A percentile compares a stretch with the other conserved stretches of the same genome.
Evolutionary conservation across 2,797 vertebrate genomes (phyloP).

Genomic region (Megalops cyprinoides): DNA sequence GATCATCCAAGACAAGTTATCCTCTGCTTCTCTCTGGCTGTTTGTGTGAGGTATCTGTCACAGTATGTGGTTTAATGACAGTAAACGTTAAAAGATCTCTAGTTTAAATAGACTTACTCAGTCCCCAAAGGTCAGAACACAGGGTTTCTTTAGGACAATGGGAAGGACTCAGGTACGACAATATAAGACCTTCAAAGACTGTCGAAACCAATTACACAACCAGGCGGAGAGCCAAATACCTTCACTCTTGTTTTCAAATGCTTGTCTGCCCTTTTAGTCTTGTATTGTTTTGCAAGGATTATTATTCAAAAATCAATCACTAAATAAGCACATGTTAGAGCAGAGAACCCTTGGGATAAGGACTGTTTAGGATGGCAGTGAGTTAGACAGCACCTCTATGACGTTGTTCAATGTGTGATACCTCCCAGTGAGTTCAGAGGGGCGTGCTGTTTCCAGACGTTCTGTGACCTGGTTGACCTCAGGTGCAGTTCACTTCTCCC

Average conservation of each 20-base stretch:
- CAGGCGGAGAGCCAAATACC: constrained; percentile 18
- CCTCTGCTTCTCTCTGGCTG: constrained; percentile 42
- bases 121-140: constrained; percentile 59
- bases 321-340: background rate
- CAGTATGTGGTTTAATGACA: constrained; percentile 55
- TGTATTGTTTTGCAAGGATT: background rate
- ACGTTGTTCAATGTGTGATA: constrained; percentile 2
- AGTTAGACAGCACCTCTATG: background rate
- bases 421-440: background rate
- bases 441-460: background rate
- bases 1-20: constrained; percentile 44
- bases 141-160: background rate
- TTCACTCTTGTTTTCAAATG: constrained; percentile 3
- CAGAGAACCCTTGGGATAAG: constrained; percentile 9
- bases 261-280: constrained; percentile 18
- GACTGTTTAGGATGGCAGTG: background rate
- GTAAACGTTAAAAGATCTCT: constrained; percentile 54
- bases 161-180: constrained; percentile 7
- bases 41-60: constrained; percentile 49
- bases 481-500: background rate
- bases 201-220: constrained; percentile 59
- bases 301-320: constrained; percentile 1
- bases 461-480: background rate
- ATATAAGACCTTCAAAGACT: constrained; percentile 39
- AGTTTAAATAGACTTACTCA: constrained; percentile 60